phyloP scores from a whole-genome alignment of 2,113 vertebrate species.

The Etheostoma cragini region DNA sequence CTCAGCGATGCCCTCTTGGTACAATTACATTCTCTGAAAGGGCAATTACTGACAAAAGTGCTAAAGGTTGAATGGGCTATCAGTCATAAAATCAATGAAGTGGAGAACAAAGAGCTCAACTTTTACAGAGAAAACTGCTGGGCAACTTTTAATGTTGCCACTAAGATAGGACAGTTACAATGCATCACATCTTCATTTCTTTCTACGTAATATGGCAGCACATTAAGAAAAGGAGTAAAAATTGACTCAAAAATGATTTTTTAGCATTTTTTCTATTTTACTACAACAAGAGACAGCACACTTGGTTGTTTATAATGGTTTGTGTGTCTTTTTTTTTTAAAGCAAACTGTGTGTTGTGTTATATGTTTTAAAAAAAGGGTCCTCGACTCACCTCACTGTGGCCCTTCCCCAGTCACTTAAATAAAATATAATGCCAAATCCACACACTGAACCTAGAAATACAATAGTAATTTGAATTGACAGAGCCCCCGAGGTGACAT shows the following conservation, averaged over 20 bases:
- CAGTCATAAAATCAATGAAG: constrained; percentile 50
- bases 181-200: constrained; percentile 26
- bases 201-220: neutral
- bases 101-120: constrained; percentile 23
- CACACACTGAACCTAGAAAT: neutral
- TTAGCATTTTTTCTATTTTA: neutral
- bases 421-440: neutral
- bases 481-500: neutral
- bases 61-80: constrained; percentile 38
- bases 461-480: neutral
- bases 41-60: constrained; percentile 48
- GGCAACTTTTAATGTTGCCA: constrained; percentile 39
- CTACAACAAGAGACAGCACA: neutral
- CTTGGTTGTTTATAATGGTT: neutral
- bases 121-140: constrained; percentile 10
- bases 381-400: neutral
- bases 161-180: neutral
- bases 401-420: neutral
- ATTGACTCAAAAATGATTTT: too few relatives aligned
- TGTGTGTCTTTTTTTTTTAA: neutral
- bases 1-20: constrained; percentile 5
- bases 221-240: neutral
- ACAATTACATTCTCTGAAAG: constrained; percentile 46
- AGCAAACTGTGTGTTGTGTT: neutral
- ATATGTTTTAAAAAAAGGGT: neutral